phyloP scores from a whole-genome alignment of 2,113 vertebrate species.

The Chiloscyllium plagiosum region DNA sequence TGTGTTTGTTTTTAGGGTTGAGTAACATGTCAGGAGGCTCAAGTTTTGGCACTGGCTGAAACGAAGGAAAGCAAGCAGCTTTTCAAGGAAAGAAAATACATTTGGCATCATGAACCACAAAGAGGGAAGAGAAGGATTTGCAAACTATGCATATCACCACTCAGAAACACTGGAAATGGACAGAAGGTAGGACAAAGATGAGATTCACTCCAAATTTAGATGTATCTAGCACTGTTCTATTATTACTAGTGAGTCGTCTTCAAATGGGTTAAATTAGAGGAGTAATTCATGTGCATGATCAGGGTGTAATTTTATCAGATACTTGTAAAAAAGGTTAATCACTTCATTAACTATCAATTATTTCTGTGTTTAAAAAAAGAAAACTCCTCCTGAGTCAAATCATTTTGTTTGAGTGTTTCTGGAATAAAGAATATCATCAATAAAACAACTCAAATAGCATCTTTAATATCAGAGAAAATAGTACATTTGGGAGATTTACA shows the following conservation, averaged over 20 bases:
- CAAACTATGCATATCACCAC: slow-evolving; percentile 58
- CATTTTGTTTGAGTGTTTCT: not conserved
- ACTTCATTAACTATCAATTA: not conserved
- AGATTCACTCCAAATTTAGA: not conserved
- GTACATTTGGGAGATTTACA: not conserved
- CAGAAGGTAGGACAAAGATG: slow-evolving; percentile 58
- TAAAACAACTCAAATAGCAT: not conserved
- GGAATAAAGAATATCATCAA: not conserved
- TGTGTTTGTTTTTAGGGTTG: slow-evolving; percentile 6
- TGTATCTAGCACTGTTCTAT: not conserved
- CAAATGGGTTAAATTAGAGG: not conserved
- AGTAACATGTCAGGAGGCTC: not conserved
- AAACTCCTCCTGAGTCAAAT: not conserved
- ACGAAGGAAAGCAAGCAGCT: not conserved
- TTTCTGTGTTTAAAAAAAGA: not conserved
- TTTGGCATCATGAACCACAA: slow-evolving; percentile 55
- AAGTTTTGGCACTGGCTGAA: not conserved
- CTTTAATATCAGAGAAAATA: not conserved
- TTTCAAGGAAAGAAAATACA: not conserved
- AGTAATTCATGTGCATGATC: not conserved
- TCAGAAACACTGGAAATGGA: slow-evolving; percentile 64
- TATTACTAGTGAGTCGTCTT: too few relatives aligned
- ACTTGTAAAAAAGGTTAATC: not conserved
- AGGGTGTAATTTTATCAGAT: not conserved
- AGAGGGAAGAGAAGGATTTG: slow-evolving; percentile 49